Conservation (phyloP, 2,113 vertebrate species). For the Ctenomys sociabilis region DNA sequence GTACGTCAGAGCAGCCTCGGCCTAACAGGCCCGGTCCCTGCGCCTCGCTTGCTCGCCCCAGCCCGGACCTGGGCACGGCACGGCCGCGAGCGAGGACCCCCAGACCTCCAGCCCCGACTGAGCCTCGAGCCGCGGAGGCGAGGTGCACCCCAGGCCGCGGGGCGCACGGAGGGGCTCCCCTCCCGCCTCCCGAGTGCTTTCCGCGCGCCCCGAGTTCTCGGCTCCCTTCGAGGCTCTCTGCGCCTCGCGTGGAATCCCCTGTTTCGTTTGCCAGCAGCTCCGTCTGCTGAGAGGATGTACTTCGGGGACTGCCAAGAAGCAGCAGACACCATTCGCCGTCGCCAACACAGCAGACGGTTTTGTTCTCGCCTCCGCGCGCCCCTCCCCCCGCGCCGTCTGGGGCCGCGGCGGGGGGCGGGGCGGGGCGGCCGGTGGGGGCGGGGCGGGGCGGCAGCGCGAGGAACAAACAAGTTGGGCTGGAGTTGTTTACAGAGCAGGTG, state of each 20-base stretch:
- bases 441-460: slow-evolving; percentile 13
- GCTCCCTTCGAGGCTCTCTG: slow-evolving; percentile 72
- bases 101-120: neutral
- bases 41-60: neutral
- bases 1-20: neutral
- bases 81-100: neutral
- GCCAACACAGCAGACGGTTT: slow-evolving; percentile 83
- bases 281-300: slow-evolving; percentile 75
- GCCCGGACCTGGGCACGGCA: neutral
- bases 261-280: slow-evolving; percentile 75
- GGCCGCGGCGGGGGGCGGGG: slow-evolving; percentile 73
- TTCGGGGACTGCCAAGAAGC: slow-evolving; percentile 81
- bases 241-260: slow-evolving; percentile 77
- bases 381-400: slow-evolving; percentile 80
- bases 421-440: slow-evolving; percentile 49
- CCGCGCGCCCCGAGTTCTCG: slow-evolving; percentile 66
- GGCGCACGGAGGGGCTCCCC: neutral
- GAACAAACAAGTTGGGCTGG: slow-evolving; percentile 86
- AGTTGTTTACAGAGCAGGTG: slow-evolving; percentile 94
- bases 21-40: neutral
- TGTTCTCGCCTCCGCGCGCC: slow-evolving; percentile 80
- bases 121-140: neutral
- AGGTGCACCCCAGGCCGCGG: too few relatives aligned
- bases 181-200: neutral
- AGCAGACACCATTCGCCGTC: slow-evolving; percentile 80